A percentile compares a stretch with the other conserved stretches of the same genome.
phyloP scores from a whole-genome alignment of 2,797 vertebrate genomes.

The Chaetodon trifasciatus region DNA sequence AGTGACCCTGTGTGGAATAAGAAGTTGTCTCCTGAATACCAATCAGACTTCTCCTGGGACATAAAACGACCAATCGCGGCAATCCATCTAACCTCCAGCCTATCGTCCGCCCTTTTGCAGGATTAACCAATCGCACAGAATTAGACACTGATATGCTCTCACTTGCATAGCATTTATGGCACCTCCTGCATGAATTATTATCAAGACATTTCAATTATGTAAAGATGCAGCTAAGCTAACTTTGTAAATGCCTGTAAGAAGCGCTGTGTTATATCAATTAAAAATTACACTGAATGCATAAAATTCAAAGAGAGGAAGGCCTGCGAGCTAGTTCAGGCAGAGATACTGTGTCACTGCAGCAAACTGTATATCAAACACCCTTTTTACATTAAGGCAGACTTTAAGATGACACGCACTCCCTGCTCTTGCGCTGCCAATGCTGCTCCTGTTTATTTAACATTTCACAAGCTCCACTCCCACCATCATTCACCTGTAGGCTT shows the following conservation, averaged over 20 bases:
- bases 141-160: constrained; percentile 44
- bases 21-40: constrained; percentile 74
- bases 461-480: constrained; percentile 43
- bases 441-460: constrained; percentile 46
- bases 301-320: constrained; percentile 39
- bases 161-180: constrained; percentile 32
- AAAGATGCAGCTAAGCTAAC: constrained; percentile 40
- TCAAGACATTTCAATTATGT: constrained; percentile 42
- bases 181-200: constrained; percentile 44
- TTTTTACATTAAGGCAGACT: constrained; percentile 14
- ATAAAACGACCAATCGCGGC: constrained; percentile 60
- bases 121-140: constrained; percentile 64
- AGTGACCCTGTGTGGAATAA: constrained; percentile 73
- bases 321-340: constrained; percentile 14
- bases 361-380: constrained; percentile 6
- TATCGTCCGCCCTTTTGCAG: constrained; percentile 33
- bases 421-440: constrained; percentile 1
- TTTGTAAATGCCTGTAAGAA: constrained; percentile 41
- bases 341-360: constrained; percentile 19
- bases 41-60: constrained; percentile 69
- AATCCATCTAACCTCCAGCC: constrained; percentile 56
- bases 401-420: constrained; percentile 22
- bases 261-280: constrained; percentile 42
- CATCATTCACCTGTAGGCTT: constrained; percentile 35
- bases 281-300: constrained; percentile 40